These are phyloP conservation scores for Echinometra lucunter DNA, from an alignment of 53 echinoderm and acorn worm genomes.

Conservation along the genomic window DNA sequence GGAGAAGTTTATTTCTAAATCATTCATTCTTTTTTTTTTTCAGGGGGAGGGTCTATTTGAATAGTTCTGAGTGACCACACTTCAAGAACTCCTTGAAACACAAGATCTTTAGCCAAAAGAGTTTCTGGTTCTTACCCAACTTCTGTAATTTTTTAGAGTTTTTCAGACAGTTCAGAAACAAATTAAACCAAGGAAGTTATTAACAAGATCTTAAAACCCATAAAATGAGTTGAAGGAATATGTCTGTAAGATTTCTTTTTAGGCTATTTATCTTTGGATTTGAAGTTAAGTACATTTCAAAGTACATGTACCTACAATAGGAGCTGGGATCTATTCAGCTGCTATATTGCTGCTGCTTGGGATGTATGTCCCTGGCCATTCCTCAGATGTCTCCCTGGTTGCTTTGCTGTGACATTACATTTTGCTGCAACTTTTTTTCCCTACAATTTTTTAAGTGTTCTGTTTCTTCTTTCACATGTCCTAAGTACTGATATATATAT, in stretches of 20 bases:
- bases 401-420: too few relatives aligned
- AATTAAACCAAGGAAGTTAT: conserved; percentile 1
- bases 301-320: background rate
- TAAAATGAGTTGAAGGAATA: background rate
- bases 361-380: too few relatives aligned
- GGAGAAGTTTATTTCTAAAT: too few relatives aligned
- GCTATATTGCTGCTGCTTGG: too few relatives aligned
- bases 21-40: too few relatives aligned
- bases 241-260: background rate
- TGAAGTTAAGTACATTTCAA: background rate
- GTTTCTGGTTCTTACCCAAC: background rate
- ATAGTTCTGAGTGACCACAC: background rate
- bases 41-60: too few relatives aligned
- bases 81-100: background rate
- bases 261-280: background rate
- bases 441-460: too few relatives aligned
- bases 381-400: too few relatives aligned
- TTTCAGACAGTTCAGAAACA: background rate
- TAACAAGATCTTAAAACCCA: background rate
- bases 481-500: too few relatives aligned
- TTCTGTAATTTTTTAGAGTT: background rate
- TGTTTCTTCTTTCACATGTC: too few relatives aligned
- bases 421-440: too few relatives aligned
- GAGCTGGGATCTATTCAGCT: background rate
- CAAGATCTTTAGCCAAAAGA: background rate